Evolutionary conservation across 2,888 invertebrate genomes (phyloP).

Genomic region (Polydrusus pterygomalis): DNA sequence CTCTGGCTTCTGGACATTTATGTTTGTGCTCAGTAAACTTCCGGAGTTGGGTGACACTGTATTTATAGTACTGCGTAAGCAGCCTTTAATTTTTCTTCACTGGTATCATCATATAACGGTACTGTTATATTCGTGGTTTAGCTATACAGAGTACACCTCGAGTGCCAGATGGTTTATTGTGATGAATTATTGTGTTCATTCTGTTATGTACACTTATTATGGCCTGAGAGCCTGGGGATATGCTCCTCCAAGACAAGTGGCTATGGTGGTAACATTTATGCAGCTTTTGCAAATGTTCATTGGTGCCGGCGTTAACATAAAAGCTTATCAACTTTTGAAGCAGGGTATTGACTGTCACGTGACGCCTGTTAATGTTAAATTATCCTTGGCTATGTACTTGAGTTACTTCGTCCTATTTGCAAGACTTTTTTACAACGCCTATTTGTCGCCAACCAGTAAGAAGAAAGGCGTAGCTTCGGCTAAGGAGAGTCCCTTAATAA

Average conservation of each 20-base stretch:
- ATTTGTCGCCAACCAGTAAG: conserved; percentile 77
- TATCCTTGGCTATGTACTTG: conserved; percentile 95
- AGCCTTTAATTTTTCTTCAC: conserved; percentile 94
- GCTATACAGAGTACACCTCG: conserved; percentile 91
- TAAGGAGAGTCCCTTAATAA: conserved; percentile 69
- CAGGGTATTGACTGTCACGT: conserved; percentile 87
- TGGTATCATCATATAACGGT: conserved; percentile 99
- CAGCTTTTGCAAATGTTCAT: conserved; percentile 96
- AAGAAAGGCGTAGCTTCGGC: conserved; percentile 64
- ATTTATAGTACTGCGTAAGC: conserved; percentile 94
- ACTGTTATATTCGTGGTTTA: conserved; percentile 95
- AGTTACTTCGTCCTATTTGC: conserved; percentile 95
- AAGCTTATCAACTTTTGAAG: conserved; percentile 87
- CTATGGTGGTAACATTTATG: conserved; percentile 92
- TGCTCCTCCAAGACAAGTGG: conserved; percentile 87
- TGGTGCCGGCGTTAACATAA: conserved; percentile 93
- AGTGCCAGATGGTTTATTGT: conserved; percentile 95
- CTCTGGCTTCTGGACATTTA: conserved; percentile 96
- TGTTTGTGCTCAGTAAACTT: conserved; percentile 97
- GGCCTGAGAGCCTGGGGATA: conserved; percentile 90
- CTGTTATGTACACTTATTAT: conserved; percentile 94
- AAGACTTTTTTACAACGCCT: conserved; percentile 94
- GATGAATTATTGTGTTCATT: conserved; percentile 95
- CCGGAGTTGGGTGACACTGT: conserved; percentile 97
- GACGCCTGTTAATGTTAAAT: conserved; percentile 87